Percentiles rank a stretch among this genome's conserved stretches.
phyloP scores from a whole-genome alignment of 2,888 invertebrate species.

The Ochropacha duplaris region DNA sequence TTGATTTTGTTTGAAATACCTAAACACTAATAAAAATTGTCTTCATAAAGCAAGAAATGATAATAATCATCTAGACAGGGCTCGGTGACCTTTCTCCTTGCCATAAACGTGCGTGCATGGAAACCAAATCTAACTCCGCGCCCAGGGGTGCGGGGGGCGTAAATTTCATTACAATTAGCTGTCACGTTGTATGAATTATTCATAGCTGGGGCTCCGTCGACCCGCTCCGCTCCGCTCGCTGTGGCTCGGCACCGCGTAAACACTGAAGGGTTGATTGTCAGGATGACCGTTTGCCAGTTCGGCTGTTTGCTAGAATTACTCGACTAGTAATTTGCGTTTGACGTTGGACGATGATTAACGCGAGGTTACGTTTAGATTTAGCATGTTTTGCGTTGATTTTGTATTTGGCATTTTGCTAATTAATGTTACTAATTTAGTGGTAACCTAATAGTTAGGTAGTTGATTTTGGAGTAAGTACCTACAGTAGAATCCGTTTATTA shows the following conservation, averaged over 20 bases:
- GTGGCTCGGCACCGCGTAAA: constrained; percentile 64
- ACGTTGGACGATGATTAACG: constrained; percentile 50
- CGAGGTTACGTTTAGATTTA: constrained; percentile 16
- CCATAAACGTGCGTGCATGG: constrained; percentile 12
- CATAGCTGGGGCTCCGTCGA: constrained; percentile 53
- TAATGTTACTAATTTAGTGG: background rate
- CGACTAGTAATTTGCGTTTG: constrained; percentile 58
- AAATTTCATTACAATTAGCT: constrained; percentile 83
- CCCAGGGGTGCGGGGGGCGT: constrained; percentile 47
- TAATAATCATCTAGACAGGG: no score
- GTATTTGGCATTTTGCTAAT: constrained; percentile 6
- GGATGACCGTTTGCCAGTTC: constrained; percentile 48
- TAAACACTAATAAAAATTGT: no score
- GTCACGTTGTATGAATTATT: constrained; percentile 75
- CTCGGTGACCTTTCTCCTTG: no score
- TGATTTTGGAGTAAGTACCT: no score
- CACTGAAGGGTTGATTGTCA: constrained; percentile 74
- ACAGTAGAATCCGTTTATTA: no score
- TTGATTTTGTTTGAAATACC: no score
- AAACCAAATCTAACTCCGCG: constrained; percentile 21
- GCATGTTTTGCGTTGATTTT: constrained; percentile 26
- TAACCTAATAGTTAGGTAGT: no score
- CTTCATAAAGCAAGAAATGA: no score
- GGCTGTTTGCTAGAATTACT: constrained; percentile 59
- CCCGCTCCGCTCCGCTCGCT: background rate